Percentiles rank a stretch among this genome's conserved stretches.
Evolutionary conservation across 92 coral and sea anemone species (phyloP).

Genomic region (Zoanthus gigantus): DNA sequence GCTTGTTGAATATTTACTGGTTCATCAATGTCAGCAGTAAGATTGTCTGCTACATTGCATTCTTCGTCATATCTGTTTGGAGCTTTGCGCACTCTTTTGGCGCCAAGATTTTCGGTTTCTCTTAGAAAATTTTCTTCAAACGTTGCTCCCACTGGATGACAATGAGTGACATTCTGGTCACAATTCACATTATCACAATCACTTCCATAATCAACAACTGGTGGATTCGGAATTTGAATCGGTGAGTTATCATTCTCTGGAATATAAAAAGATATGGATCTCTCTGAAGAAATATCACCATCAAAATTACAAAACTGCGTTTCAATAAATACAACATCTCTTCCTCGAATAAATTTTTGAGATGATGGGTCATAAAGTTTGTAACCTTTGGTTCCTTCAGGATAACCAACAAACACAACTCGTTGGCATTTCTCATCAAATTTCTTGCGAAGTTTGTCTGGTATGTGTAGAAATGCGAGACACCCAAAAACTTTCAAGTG

Average conservation of each 20-base stretch:
- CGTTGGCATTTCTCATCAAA: background rate
- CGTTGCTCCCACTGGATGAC: conserved; percentile 16
- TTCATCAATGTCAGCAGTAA: conserved; percentile 51
- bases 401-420: conserved; percentile 30
- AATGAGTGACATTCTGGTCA: background rate
- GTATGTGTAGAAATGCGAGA: conserved; percentile 7
- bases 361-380: conserved; percentile 24
- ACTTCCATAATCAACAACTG: background rate
- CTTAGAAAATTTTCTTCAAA: conserved; percentile 19
- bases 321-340: conserved; percentile 30
- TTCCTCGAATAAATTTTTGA: background rate
- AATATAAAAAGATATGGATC: background rate
- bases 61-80: conserved; percentile 24
- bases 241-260: background rate
- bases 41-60: conserved; percentile 2
- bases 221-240: background rate
- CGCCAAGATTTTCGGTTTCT: background rate
- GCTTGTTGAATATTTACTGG: conserved; percentile 36
- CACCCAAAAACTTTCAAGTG: conserved; percentile 1
- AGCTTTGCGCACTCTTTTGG: background rate
- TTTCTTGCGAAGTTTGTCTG: conserved; percentile 13
- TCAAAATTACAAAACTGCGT: conserved; percentile 15
- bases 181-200: background rate
- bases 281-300: background rate
- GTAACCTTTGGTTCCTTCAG: conserved; percentile 27